These are phyloP conservation scores for Dasypogon diadema DNA, from an alignment of 2,888 invertebrate species.

Conservation along the genomic window DNA sequence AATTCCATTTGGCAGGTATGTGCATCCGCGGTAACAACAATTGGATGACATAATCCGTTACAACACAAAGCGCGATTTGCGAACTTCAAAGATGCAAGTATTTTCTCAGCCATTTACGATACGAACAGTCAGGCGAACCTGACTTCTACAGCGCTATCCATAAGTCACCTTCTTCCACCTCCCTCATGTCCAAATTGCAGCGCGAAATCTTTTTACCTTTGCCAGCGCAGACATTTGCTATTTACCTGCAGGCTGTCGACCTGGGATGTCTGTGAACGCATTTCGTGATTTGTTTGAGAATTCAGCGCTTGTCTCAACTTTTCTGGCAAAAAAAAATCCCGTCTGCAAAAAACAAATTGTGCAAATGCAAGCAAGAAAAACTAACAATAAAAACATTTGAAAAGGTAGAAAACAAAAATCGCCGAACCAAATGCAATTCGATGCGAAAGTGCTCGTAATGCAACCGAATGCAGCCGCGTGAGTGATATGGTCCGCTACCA, in stretches of 20 bases:
- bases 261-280: slow-evolving; percentile 24
- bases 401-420: not conserved
- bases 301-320: slow-evolving; percentile 21
- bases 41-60: slow-evolving; percentile 41
- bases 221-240: not conserved
- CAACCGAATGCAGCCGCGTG: not conserved
- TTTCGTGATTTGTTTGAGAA: slow-evolving; percentile 49
- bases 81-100: slow-evolving; percentile 20
- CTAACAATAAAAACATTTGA: not conserved
- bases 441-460: not conserved
- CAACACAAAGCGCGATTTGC: slow-evolving; percentile 4
- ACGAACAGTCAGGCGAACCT: not conserved
- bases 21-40: not conserved
- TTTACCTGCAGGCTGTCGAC: slow-evolving; percentile 1
- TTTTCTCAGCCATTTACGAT: slow-evolving; percentile 3
- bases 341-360: not conserved
- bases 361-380: slow-evolving; percentile 2
- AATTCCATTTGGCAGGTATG: not conserved
- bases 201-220: slow-evolving; percentile 15
- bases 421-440: not conserved
- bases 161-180: slow-evolving; percentile 41
- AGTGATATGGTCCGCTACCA: not conserved
- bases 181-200: slow-evolving; percentile 11
- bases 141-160: slow-evolving; percentile 11
- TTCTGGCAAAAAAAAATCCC: not conserved